Conservation (phyloP, 2,888 invertebrate species). For the Neocrepidodera transversa region DNA sequence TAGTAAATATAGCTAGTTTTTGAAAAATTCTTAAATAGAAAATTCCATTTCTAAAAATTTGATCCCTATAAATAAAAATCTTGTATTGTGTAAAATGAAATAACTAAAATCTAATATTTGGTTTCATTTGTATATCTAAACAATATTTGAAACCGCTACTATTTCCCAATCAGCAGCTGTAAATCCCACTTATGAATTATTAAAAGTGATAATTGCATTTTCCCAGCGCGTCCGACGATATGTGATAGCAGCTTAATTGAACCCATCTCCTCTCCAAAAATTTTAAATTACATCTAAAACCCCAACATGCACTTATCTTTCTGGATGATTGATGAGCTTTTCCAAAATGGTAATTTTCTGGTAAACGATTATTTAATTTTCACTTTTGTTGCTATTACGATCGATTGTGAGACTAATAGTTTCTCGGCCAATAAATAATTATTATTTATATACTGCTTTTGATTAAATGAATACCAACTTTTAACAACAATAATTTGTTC, state of each 20-base stretch:
- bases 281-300: background rate
- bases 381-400: background rate
- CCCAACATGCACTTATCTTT: background rate
- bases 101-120: too few relatives aligned
- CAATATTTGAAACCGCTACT: background rate
- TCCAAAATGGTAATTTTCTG: background rate
- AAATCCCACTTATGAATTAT: conserved; percentile 11
- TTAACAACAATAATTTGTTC: too few relatives aligned
- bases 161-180: background rate
- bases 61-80: too few relatives aligned
- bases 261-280: conserved; percentile 1
- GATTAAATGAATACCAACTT: too few relatives aligned
- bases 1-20: too few relatives aligned
- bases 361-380: background rate
- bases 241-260: conserved; percentile 12
- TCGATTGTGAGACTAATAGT: too few relatives aligned
- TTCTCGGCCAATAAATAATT: too few relatives aligned
- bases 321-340: conserved; percentile 1
- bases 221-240: background rate
- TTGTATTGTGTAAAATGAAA: too few relatives aligned
- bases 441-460: too few relatives aligned
- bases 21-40: too few relatives aligned
- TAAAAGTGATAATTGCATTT: conserved; percentile 13
- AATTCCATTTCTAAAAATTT: too few relatives aligned
- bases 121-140: too few relatives aligned